Conservation (phyloP, 2,797 vertebrate genomes). For the Orestias chungarensis region DNA sequence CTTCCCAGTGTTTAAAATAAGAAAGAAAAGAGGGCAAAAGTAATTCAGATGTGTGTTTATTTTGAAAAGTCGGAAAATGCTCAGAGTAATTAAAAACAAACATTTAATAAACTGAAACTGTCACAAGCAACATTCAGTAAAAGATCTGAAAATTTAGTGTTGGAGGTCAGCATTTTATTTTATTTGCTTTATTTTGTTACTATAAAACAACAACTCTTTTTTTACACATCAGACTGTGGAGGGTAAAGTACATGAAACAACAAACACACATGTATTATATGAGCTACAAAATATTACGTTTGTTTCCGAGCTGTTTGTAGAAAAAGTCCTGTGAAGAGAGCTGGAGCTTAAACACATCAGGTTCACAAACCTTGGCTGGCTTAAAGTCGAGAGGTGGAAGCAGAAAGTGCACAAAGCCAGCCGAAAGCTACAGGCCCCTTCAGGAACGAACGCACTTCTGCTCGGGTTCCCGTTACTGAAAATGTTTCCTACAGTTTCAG, state of each 20-base stretch:
- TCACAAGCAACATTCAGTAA: neutral
- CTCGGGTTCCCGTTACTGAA: conserved; percentile 27
- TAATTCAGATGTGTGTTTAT: neutral
- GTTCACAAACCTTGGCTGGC: conserved; percentile 66
- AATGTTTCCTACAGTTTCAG: conserved; percentile 11
- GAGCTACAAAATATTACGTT: neutral
- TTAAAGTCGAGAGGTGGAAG: conserved; percentile 61
- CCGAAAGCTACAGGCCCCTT: conserved; percentile 72
- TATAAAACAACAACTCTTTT: neutral
- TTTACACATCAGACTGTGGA: neutral
- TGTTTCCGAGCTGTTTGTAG: neutral
- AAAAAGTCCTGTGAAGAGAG: conserved; percentile 34
- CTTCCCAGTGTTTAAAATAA: neutral
- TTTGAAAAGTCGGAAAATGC: neutral
- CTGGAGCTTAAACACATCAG: conserved; percentile 46
- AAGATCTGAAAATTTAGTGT: neutral
- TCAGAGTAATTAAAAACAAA: neutral
- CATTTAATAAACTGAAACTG: neutral
- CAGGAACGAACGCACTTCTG: conserved; percentile 24
- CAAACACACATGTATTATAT: neutral
- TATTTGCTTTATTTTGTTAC: neutral
- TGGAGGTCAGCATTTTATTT: neutral
- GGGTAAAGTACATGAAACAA: neutral
- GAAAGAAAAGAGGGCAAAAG: neutral
- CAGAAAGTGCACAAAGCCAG: conserved; percentile 67